phyloP scores from a whole-genome alignment of 2,888 invertebrate genomes.

The Syritta pipiens region DNA sequence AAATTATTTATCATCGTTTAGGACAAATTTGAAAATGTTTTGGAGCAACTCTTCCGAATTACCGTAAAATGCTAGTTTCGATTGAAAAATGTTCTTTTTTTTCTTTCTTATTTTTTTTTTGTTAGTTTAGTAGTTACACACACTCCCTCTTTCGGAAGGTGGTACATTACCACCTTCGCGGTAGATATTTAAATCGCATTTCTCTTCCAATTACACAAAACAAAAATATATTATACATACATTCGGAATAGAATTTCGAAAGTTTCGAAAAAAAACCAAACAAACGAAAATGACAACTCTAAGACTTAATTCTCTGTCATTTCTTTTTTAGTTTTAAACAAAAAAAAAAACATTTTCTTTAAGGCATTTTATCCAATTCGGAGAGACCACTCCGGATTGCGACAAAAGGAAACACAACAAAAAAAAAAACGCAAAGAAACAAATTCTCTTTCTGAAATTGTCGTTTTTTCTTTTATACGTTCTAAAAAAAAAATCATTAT shows the following conservation, averaged over 20 bases:
- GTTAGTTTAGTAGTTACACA: slow-evolving; percentile 49
- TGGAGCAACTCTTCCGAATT: slow-evolving; percentile 62
- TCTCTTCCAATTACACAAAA: slow-evolving; percentile 61
- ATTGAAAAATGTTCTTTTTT: slow-evolving; percentile 18
- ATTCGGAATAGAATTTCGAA: slow-evolving; percentile 69
- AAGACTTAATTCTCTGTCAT: slow-evolving; percentile 52
- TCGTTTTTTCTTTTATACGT: slow-evolving; percentile 37
- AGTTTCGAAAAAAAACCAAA: slow-evolving; percentile 38
- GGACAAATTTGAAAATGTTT: slow-evolving; percentile 57
- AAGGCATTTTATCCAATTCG: slow-evolving; percentile 65
- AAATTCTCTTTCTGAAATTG: slow-evolving; percentile 44
- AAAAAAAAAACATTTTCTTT: slow-evolving; percentile 33
- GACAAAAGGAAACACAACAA: slow-evolving; percentile 28
- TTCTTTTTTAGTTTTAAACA: slow-evolving; percentile 54
- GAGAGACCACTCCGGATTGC: slow-evolving; percentile 61
- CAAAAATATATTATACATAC: slow-evolving; percentile 5
- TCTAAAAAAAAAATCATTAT: slow-evolving; percentile 29
- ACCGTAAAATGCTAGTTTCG: slow-evolving; percentile 64
- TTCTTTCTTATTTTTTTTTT: slow-evolving; percentile 36
- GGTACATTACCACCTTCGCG: slow-evolving; percentile 65
- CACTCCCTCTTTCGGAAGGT: slow-evolving; percentile 43
- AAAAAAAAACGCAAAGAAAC: slow-evolving; percentile 7
- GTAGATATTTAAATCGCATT: slow-evolving; percentile 62
- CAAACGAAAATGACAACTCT: slow-evolving; percentile 46
- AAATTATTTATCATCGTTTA: slow-evolving; percentile 37